phyloP scores from a whole-genome alignment of 2,113 vertebrate species.

The Pelecanoides urinatrix region DNA sequence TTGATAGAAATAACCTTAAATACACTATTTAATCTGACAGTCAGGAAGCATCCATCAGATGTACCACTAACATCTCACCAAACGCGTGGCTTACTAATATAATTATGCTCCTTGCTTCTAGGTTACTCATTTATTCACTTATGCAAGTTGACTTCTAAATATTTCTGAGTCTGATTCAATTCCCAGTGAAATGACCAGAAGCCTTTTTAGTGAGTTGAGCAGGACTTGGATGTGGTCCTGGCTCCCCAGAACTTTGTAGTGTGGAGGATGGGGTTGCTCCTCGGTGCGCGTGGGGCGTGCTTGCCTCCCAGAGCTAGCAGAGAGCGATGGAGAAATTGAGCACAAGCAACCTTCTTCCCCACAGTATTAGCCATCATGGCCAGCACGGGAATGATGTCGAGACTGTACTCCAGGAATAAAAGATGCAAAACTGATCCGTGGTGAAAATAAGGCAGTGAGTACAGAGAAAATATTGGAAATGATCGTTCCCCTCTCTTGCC shows the following conservation, averaged over 20 bases:
- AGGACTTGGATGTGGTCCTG: not conserved
- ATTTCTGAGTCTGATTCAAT: not conserved
- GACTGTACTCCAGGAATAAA: not conserved
- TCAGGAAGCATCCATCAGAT: not conserved
- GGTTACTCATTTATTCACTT: not conserved
- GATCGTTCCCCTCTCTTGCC: not conserved
- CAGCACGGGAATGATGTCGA: no score
- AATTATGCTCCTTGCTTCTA: not conserved
- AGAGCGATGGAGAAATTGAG: fast-evolving
- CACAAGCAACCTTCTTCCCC: not conserved
- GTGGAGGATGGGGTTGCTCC: not conserved
- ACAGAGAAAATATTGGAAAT: not conserved
- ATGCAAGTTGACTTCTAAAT: not conserved
- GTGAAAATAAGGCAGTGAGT: not conserved
- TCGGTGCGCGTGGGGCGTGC: fast-evolving
- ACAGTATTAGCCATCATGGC: not conserved
- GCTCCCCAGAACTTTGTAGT: fast-evolving
- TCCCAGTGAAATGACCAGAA: not conserved
- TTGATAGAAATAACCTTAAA: conserved; percentile 13
- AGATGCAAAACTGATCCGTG: not conserved
- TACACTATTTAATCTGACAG: not conserved
- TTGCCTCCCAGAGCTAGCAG: not conserved
- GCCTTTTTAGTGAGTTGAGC: not conserved
- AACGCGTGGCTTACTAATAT: not conserved
- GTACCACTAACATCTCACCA: no score